phyloP scores from a whole-genome alignment of 2,888 invertebrate genomes.

The Drosophila macrothrix region DNA sequence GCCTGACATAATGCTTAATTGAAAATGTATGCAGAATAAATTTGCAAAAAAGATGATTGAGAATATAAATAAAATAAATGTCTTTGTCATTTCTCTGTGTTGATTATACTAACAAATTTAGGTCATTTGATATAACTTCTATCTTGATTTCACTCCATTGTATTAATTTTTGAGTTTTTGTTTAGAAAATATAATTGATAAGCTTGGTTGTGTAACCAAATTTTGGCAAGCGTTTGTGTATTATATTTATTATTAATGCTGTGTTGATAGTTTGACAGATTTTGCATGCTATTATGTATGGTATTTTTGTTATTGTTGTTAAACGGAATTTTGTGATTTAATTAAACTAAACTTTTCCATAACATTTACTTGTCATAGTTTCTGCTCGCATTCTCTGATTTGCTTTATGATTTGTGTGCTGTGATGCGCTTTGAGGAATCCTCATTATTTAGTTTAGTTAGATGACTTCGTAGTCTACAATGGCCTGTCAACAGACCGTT shows the following conservation, averaged over 20 bases:
- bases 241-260: not conserved
- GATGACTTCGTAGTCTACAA: not conserved
- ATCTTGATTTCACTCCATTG: not conserved
- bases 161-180: not conserved
- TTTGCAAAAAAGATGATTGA: not conserved
- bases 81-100: not conserved
- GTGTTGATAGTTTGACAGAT: slow-evolving; percentile 1
- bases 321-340: not conserved
- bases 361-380: not conserved
- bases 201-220: not conserved
- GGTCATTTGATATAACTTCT: not conserved
- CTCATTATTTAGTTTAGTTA: not conserved
- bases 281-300: not conserved
- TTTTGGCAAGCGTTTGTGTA: not conserved
- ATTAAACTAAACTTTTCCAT: not conserved
- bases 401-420: not conserved
- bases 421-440: not conserved
- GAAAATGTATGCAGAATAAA: not conserved
- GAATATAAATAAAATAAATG: not conserved
- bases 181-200: not conserved
- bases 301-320: not conserved
- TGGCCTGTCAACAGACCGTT: not conserved
- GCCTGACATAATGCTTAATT: slow-evolving; percentile 1
- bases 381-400: not conserved
- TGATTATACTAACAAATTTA: not conserved